Evolutionary conservation across 2,888 invertebrate species (phyloP).

Genomic region (Aquatica leii): DNA sequence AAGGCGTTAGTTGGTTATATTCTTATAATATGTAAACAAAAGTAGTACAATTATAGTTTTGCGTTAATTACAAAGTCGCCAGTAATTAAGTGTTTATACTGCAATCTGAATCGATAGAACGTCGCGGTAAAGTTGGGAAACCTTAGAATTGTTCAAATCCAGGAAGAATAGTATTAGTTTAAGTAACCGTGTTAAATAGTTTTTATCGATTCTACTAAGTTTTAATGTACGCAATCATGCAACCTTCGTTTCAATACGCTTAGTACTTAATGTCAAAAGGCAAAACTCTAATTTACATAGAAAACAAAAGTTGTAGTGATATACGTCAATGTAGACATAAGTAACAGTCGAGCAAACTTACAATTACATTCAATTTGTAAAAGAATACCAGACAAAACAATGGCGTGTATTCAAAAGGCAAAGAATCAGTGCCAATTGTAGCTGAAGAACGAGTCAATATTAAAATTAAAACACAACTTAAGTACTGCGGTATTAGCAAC

Average conservation of each 20-base stretch:
- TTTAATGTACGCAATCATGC: conserved; percentile 10
- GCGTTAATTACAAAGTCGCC: too few relatives aligned
- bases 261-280: too few relatives aligned
- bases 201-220: conserved; percentile 1
- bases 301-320: too few relatives aligned
- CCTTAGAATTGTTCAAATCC: conserved; percentile 1
- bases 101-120: too few relatives aligned
- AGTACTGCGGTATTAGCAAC: too few relatives aligned
- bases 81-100: too few relatives aligned
- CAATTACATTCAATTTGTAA: conserved; percentile 12
- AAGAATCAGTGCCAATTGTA: too few relatives aligned
- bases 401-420: not conserved
- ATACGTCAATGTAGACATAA: conserved; percentile 1
- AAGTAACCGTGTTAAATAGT: conserved; percentile 5
- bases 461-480: too few relatives aligned
- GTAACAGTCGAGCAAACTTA: conserved; percentile 1
- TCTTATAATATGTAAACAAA: not conserved
- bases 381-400: conserved; percentile 1
- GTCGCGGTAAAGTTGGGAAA: not conserved
- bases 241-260: not conserved
- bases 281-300: too few relatives aligned
- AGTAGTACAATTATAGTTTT: not conserved
- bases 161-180: not conserved
- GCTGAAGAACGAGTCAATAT: too few relatives aligned
- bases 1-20: conserved; percentile 5